These are phyloP conservation scores for Galeopterus variegatus DNA, from an alignment of 2,113 vertebrate genomes.

Conservation along the genomic window DNA sequence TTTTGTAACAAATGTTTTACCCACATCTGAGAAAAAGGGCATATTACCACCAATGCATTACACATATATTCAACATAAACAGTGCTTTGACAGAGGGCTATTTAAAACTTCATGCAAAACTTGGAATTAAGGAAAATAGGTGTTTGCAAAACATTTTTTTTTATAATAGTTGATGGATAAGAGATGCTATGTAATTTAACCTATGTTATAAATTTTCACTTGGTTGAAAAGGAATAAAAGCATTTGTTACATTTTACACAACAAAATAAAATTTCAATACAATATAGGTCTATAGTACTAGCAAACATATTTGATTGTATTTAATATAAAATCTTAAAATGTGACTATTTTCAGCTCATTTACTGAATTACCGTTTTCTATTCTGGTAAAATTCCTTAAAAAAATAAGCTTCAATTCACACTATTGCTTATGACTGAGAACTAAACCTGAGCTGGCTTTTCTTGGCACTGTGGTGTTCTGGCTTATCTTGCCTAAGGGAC, in stretches of 20 bases:
- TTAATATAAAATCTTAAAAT: constrained; percentile 74
- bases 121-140: constrained; percentile 53
- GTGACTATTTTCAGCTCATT: constrained; percentile 48
- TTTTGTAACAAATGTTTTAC: constrained; percentile 66
- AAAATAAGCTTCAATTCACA: constrained; percentile 3
- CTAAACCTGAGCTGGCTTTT: background rate
- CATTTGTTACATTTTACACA: constrained; percentile 48
- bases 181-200: background rate
- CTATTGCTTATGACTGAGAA: constrained; percentile 63
- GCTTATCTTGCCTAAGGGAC: constrained; percentile 78
- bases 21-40: constrained; percentile 32
- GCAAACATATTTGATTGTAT: constrained; percentile 53
- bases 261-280: constrained; percentile 45
- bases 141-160: constrained; percentile 48
- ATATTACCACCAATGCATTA: background rate
- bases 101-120: constrained; percentile 60
- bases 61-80: background rate
- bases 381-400: constrained; percentile 53
- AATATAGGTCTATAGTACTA: background rate
- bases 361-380: constrained; percentile 62
- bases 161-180: background rate
- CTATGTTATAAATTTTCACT: background rate
- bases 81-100: background rate
- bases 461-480: constrained; percentile 61
- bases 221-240: constrained; percentile 51